These are phyloP conservation scores for Agrypnus murinus DNA, from an alignment of 2,888 invertebrate genomes.

Conservation along the genomic window DNA sequence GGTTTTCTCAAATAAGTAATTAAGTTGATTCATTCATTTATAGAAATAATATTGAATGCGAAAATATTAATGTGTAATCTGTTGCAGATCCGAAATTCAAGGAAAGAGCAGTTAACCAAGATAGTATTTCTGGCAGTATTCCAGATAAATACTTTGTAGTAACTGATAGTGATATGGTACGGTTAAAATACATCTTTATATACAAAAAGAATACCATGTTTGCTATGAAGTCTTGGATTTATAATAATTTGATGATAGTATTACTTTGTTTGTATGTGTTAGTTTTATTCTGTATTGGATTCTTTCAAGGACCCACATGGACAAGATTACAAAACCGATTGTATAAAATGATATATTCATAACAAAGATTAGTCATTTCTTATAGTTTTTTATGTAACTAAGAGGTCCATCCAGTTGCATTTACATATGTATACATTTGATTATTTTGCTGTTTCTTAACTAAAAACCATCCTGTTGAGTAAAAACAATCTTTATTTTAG, in stretches of 20 bases:
- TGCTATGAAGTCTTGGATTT: constrained; percentile 46
- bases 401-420: too few species aligned
- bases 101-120: constrained; percentile 56
- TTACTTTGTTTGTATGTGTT: constrained; percentile 47
- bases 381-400: too few species aligned
- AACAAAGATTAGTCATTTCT: constrained; percentile 15
- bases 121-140: constrained; percentile 70
- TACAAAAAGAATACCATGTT: constrained; percentile 70
- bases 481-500: too few species aligned
- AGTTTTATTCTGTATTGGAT: constrained; percentile 50
- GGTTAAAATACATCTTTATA: constrained; percentile 84
- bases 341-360: constrained; percentile 34
- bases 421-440: too few species aligned
- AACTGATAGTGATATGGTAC: constrained; percentile 83
- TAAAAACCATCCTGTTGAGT: too few species aligned
- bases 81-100: constrained; percentile 56
- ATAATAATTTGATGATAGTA: constrained; percentile 48
- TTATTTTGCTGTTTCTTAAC: too few species aligned
- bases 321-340: constrained; percentile 41
- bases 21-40: too few species aligned
- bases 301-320: constrained; percentile 52
- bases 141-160: constrained; percentile 84
- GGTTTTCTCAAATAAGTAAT: too few species aligned
- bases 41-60: too few species aligned
- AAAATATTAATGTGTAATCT: constrained; percentile 49